Evolutionary conservation across 2,888 invertebrate species (phyloP), one percentile per base, ranked within the genome.

Genomic region (Cyaniris semiargus): DNA sequence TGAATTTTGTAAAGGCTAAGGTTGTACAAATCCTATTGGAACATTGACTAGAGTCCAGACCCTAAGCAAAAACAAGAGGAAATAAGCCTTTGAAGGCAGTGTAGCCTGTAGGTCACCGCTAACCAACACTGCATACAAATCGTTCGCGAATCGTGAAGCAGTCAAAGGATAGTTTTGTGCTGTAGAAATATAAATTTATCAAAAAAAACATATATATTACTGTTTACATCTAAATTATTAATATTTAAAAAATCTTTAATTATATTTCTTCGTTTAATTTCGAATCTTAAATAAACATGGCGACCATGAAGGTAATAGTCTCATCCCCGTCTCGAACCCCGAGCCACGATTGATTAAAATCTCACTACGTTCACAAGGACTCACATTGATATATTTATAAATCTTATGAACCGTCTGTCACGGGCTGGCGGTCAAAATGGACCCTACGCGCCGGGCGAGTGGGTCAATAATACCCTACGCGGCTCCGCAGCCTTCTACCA

Each of bases 301-400:
- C 58, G 38, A 27, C 66, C 27, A 66, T 76, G n/a, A 53, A 76
- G 70, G 53, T 53, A 76, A 76, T 58, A 83, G 81, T 86, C 84
- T 85, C 86, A 84, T 85, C 84, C 83, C 83, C 83, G 84, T 82
- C 84, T 86, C 86, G 84, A 87, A 87, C 84, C 82, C 84, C 83
- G 76, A 82, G 82, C 81, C 83, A 81, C 86, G 85, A 85, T 92
- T 92, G 94, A 94, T 93, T 92, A 93, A 93, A 92, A 94, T 93
- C 93, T 88, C 88, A 89, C 88, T 90, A 88, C 91, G 90, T 89
- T 88, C 91, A 92, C 91, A 92, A 91, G 91, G 90, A 86, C 88
- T 88, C 89, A 88, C 90, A 90, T 90, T 92, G 93, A 93, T 93
- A 92, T 90, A 92, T 90, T 89, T 93, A 90, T 92, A 92, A 92